Evolutionary conservation across 1,140 invertebrate species (phyloP).

Genomic region (Tetraneura akinire): DNA sequence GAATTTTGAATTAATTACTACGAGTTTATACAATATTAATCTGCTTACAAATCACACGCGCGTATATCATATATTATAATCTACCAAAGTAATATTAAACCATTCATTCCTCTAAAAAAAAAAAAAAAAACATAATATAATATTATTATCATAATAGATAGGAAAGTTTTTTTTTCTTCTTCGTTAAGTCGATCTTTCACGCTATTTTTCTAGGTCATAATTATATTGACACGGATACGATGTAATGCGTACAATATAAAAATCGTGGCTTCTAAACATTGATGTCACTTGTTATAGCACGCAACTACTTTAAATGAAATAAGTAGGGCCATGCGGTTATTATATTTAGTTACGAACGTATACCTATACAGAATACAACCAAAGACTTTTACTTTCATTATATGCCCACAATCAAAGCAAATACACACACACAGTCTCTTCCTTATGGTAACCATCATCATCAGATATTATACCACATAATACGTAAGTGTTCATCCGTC

Average conservation of each 20-base stretch:
- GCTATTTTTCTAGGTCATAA: constrained; percentile 16
- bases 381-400: constrained; percentile 32
- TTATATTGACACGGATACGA: constrained; percentile 26
- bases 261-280: constrained; percentile 32
- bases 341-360: constrained; percentile 9
- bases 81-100: too few relatives aligned
- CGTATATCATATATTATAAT: too few relatives aligned
- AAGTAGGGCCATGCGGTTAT: not conserved
- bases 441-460: not conserved
- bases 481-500: not conserved
- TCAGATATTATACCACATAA: not conserved
- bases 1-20: too few relatives aligned
- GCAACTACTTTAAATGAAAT: not conserved
- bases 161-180: not conserved
- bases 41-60: too few relatives aligned
- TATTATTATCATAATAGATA: too few relatives aligned
- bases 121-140: too few relatives aligned
- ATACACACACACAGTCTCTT: not conserved
- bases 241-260: constrained; percentile 27
- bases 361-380: too few relatives aligned
- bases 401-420: not conserved
- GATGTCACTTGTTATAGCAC: constrained; percentile 14
- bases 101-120: too few relatives aligned
- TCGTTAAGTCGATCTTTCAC: not conserved
- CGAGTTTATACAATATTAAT: too few relatives aligned